phyloP scores from a whole-genome alignment of 2,797 vertebrate genomes.

The Strix occidentalis region DNA sequence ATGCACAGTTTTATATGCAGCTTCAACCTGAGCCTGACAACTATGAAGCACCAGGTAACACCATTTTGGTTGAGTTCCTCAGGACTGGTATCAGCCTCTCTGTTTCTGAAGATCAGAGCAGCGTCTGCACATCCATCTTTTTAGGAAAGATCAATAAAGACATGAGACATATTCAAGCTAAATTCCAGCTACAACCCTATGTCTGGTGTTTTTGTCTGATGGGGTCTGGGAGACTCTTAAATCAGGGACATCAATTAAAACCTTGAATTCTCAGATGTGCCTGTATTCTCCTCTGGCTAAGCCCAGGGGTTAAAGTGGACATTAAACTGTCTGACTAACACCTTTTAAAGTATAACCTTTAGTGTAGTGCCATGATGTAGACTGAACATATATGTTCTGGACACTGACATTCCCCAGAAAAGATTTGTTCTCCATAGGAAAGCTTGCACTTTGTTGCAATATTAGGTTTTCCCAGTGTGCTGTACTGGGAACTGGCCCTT shows the following conservation, averaged over 20 bases:
- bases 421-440: rapidly evolving
- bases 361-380: background rate
- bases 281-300: background rate
- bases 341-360: background rate
- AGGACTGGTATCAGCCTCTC: background rate
- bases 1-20: background rate
- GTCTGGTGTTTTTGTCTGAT: background rate
- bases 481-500: background rate
- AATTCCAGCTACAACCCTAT: background rate
- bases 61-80: background rate
- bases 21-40: background rate
- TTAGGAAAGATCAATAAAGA: background rate
- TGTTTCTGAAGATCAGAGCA: background rate
- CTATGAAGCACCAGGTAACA: background rate
- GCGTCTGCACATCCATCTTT: too few relatives aligned
- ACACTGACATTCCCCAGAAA: background rate
- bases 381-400: background rate
- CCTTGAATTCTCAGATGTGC: background rate
- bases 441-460: background rate
- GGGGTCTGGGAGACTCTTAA: background rate
- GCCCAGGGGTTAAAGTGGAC: background rate
- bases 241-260: background rate
- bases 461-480: background rate
- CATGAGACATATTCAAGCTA: background rate
- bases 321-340: background rate